These are phyloP conservation scores for Pipistrellus pygmaeus DNA, from an alignment of 2,797 vertebrate species.

Conservation along the genomic window DNA sequence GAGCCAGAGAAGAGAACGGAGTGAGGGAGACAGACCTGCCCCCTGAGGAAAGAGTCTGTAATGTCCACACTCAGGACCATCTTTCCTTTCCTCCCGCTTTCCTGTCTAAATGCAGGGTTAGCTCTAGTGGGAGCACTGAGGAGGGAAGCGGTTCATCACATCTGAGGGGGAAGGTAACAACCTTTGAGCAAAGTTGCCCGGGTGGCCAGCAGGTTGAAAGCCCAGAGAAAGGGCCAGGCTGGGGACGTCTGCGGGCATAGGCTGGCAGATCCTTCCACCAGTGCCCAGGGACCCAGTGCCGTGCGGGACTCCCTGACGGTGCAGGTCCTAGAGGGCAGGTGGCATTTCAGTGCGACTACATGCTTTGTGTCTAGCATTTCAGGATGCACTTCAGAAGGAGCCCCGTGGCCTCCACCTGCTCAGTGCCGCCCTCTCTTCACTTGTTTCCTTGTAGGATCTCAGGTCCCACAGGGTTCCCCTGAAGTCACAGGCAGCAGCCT, in stretches of 20 bases:
- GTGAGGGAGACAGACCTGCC: not conserved
- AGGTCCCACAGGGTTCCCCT: not conserved
- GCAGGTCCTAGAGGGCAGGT: not conserved
- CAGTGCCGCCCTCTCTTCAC: not conserved
- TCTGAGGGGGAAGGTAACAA: constrained; percentile 1
- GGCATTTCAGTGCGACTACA: not conserved
- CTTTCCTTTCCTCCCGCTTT: not conserved
- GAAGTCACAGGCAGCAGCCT: not conserved
- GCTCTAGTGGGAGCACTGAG: not conserved
- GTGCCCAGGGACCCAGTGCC: not conserved
- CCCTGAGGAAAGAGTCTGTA: not conserved
- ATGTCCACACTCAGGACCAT: not conserved
- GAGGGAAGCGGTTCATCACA: not conserved
- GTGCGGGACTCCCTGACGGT: too few species aligned
- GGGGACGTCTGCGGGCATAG: not conserved
- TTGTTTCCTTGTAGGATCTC: not conserved
- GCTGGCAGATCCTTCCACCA: not conserved
- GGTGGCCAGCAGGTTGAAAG: constrained; percentile 21
- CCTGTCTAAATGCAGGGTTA: not conserved
- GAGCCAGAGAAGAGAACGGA: too few species aligned
- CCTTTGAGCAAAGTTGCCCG: not conserved
- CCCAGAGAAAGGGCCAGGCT: not conserved
- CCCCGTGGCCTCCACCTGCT: not conserved
- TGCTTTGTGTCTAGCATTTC: not conserved
- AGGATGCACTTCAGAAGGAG: not conserved